Conservation (phyloP, 2,797 vertebrate genomes). For the Aratinga solstitialis region DNA sequence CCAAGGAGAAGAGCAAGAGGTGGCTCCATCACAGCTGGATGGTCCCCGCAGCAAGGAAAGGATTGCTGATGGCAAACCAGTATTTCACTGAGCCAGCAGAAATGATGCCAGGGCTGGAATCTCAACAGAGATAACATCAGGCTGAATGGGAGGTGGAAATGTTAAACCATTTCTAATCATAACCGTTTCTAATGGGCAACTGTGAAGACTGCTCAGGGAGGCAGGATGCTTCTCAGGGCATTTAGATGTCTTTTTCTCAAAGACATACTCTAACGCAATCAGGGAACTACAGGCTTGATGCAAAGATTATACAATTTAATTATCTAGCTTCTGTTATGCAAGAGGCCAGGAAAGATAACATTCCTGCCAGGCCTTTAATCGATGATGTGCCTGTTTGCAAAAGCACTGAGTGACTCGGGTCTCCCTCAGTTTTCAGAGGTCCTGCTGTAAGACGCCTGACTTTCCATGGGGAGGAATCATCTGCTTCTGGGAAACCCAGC, state of each 20-base stretch:
- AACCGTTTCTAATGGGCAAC: neutral
- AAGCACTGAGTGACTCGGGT: neutral
- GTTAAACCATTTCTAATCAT: neutral
- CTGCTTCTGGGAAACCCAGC: neutral
- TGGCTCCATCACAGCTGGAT: neutral
- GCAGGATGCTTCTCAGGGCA: neutral
- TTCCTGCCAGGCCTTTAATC: slow-evolving; percentile 37
- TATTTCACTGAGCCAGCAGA: neutral
- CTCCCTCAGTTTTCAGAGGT: neutral
- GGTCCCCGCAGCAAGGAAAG: neutral
- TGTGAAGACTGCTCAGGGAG: neutral
- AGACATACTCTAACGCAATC: neutral
- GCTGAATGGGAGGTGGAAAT: neutral
- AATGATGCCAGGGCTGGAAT: neutral
- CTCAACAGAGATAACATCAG: neutral
- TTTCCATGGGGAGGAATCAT: neutral
- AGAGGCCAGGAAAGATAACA: slow-evolving; percentile 29
- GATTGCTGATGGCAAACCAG: neutral
- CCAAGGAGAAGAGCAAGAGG: neutral
- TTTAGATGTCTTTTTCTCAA: neutral
- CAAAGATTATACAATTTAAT: slow-evolving; percentile 41
- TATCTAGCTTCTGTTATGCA: slow-evolving; percentile 22
- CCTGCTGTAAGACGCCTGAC: neutral
- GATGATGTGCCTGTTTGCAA: neutral
- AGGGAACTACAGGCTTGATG: slow-evolving; percentile 39